Evolutionary conservation across 2,113 vertebrate species (phyloP).

Genomic region (Cyprinodon variegatus): DNA sequence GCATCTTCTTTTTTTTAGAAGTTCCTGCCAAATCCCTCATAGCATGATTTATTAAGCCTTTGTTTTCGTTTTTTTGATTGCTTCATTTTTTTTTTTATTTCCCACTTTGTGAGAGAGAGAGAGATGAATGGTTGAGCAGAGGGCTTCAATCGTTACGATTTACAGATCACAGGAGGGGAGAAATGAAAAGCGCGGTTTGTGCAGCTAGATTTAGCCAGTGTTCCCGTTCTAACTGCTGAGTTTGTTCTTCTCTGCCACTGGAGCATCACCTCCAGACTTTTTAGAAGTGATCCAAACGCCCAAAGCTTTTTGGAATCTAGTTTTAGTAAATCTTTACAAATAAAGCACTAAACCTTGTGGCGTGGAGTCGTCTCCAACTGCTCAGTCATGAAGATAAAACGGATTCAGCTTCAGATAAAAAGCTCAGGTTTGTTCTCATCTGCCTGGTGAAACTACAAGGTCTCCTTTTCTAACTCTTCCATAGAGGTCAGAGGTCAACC

Average conservation of each 20-base stretch:
- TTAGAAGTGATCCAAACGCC: slow-evolving; percentile 18
- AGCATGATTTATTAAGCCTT: slow-evolving; percentile 60
- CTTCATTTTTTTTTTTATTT: slow-evolving; percentile 43
- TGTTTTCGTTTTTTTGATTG: slow-evolving; percentile 34
- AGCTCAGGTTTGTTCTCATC: no score
- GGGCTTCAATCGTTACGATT: slow-evolving; percentile 12
- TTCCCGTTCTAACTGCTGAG: slow-evolving; percentile 17
- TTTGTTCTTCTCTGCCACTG: slow-evolving; percentile 1
- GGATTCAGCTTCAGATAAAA: no score
- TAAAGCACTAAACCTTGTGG: no score
- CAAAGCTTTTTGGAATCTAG: no score
- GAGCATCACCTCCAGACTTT: slow-evolving; percentile 12
- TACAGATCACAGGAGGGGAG: slow-evolving; percentile 3
- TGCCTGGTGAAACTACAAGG: no score
- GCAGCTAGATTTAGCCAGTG: slow-evolving; percentile 35
- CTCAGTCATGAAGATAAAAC: no score
- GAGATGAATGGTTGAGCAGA: neutral
- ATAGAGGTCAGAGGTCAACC: no score
- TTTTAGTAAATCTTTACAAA: no score
- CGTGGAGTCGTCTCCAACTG: no score
- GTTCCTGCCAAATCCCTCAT: slow-evolving; percentile 67
- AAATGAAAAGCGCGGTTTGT: slow-evolving; percentile 18
- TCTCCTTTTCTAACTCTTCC: no score
- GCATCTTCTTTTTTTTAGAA: slow-evolving; percentile 47
- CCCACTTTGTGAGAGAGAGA: neutral